phyloP scores from a whole-genome alignment of 1,140 invertebrate species.

The Aphis gossypii region DNA sequence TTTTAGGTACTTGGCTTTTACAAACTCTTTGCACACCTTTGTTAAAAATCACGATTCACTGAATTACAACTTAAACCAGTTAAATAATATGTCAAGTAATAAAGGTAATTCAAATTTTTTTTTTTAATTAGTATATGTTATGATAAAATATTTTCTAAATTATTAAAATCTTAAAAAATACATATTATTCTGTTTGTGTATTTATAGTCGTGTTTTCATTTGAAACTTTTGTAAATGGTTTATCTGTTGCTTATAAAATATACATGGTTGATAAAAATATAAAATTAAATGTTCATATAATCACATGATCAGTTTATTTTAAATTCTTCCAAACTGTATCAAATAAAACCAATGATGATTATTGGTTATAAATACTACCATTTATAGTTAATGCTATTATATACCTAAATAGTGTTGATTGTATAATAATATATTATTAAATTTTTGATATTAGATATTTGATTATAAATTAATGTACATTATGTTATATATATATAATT shows the following conservation, averaged over 20 bases:
- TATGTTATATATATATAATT: background rate
- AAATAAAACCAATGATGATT: background rate
- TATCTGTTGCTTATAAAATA: background rate
- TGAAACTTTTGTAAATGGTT: background rate
- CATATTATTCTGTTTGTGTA: background rate
- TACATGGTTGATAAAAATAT: background rate
- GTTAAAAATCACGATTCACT: conserved; percentile 49
- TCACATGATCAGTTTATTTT: background rate
- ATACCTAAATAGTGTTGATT: background rate
- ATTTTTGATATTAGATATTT: too few relatives aligned
- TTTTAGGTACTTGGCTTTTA: conserved; percentile 52
- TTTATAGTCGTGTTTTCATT: background rate
- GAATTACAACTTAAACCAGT: conserved; percentile 49
- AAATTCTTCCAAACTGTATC: background rate
- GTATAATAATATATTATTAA: background rate
- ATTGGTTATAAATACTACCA: background rate
- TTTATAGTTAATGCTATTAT: background rate
- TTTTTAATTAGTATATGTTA: background rate
- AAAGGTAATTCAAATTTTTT: conserved; percentile 46
- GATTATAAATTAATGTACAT: background rate
- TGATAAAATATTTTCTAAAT: background rate
- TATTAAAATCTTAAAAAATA: background rate
- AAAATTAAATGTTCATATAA: background rate
- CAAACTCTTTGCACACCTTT: conserved; percentile 37
- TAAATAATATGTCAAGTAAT: conserved; percentile 40